Evolutionary conservation across 2,888 invertebrate species (phyloP).

Genomic region (Apoderus coryli): DNA sequence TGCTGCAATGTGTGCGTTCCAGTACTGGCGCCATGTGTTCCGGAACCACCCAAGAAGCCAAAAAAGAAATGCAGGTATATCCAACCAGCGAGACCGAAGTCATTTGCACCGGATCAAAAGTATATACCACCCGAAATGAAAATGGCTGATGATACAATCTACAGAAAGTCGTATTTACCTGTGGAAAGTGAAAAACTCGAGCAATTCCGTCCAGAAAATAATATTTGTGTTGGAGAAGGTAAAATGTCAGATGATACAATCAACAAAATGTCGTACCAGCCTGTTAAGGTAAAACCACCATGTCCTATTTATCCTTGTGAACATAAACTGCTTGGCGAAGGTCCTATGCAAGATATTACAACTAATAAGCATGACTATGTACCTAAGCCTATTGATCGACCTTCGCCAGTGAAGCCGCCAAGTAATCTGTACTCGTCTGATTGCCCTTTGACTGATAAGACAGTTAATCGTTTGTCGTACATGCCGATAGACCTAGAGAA

Average conservation of each 20-base stretch:
- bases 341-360: slow-evolving; percentile 57
- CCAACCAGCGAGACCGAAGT: slow-evolving; percentile 41
- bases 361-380: slow-evolving; percentile 61
- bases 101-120: slow-evolving; percentile 40
- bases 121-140: slow-evolving; percentile 43
- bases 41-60: slow-evolving; percentile 17
- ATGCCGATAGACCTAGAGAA: slow-evolving; percentile 33
- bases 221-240: slow-evolving; percentile 33
- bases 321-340: slow-evolving; percentile 46
- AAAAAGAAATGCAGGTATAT: slow-evolving; percentile 31
- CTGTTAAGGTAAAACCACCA: slow-evolving; percentile 40
- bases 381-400: slow-evolving; percentile 41
- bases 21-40: slow-evolving; percentile 16
- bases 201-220: slow-evolving; percentile 29
- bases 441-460: slow-evolving; percentile 34
- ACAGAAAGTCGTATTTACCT: slow-evolving; percentile 48
- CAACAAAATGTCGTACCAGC: slow-evolving; percentile 40
- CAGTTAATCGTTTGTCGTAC: slow-evolving; percentile 42
- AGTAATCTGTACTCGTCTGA: slow-evolving; percentile 28
- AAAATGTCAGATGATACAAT: slow-evolving; percentile 37
- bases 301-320: slow-evolving; percentile 43
- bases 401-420: slow-evolving; percentile 31
- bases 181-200: slow-evolving; percentile 28
- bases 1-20: slow-evolving; percentile 25
- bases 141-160: slow-evolving; percentile 47